Percentiles rank a stretch among this genome's conserved stretches.
These are phyloP conservation scores for Stichopus horrens DNA, from an alignment of 53 echinoderm and acorn worm genomes.

Conservation along the genomic window DNA sequence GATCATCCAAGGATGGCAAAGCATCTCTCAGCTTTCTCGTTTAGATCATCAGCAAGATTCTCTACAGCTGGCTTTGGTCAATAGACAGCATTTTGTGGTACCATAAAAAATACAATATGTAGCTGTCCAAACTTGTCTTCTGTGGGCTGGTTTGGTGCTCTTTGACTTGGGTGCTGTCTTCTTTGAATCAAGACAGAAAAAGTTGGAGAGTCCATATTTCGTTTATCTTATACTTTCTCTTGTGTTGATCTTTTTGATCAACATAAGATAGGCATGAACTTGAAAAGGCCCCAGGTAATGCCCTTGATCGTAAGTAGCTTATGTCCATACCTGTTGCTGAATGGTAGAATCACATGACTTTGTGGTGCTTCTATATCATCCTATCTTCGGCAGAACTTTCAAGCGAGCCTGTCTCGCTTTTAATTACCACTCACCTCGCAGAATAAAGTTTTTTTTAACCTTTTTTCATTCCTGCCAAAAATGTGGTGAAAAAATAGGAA, in stretches of 20 bases:
- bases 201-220: too few species aligned
- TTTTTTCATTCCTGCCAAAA: background rate
- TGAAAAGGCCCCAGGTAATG: constrained; percentile 8
- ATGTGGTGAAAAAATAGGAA: background rate
- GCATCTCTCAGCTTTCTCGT: too few species aligned
- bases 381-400: background rate
- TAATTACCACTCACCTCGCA: background rate
- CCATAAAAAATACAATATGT: too few species aligned
- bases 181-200: too few species aligned
- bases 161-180: too few species aligned
- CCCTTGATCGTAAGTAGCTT: background rate
- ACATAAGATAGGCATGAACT: background rate
- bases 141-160: too few species aligned
- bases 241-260: background rate
- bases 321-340: background rate
- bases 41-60: too few species aligned
- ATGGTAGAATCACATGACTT: background rate
- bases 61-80: too few species aligned
- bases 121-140: too few species aligned
- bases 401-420: background rate
- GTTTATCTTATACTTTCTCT: too few species aligned
- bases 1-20: too few species aligned
- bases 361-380: background rate
- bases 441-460: background rate
- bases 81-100: too few species aligned